A percentile compares a stretch with the other conserved stretches of the same genome.
Evolutionary conservation across 2,113 vertebrate genomes (phyloP).

Genomic region (Ptyas mucosa): DNA sequence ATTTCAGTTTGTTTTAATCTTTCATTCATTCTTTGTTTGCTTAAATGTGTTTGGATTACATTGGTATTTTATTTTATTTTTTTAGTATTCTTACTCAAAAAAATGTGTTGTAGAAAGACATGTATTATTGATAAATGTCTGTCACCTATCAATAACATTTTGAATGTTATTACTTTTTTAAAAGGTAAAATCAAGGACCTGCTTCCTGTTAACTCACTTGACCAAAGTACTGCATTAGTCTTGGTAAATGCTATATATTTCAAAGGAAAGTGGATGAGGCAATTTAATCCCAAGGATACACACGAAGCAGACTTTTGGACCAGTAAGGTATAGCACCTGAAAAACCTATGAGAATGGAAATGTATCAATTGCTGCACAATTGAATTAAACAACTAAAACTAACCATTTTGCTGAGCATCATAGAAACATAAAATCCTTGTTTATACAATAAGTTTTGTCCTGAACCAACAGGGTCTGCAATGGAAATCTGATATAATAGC

Average conservation of each 20-base stretch:
- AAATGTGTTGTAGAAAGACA: neutral
- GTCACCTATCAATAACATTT: neutral
- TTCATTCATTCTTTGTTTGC: neutral
- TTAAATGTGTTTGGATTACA: neutral
- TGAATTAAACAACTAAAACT: neutral
- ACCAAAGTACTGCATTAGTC: slow-evolving; percentile 69
- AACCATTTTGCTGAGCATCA: neutral
- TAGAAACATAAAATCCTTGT: neutral
- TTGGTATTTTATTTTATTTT: neutral
- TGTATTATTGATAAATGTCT: neutral
- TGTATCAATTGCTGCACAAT: neutral
- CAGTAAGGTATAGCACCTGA: slow-evolving; percentile 59
- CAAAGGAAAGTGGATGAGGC: slow-evolving; percentile 84
- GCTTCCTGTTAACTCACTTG: slow-evolving; percentile 72
- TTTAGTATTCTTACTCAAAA: neutral
- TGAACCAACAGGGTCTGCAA: neutral
- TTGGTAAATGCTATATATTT: slow-evolving; percentile 89
- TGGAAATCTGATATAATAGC: neutral
- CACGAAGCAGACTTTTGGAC: slow-evolving; percentile 76
- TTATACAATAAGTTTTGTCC: neutral
- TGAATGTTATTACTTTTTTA: slow-evolving; percentile 9
- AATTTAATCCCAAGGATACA: slow-evolving; percentile 73
- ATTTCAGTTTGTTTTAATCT: neutral
- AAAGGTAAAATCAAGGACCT: slow-evolving; percentile 87
- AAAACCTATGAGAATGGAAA: neutral